These are phyloP conservation scores for Oreochromis niloticus DNA, from an alignment of 2,113 vertebrate genomes.

Conservation along the genomic window DNA sequence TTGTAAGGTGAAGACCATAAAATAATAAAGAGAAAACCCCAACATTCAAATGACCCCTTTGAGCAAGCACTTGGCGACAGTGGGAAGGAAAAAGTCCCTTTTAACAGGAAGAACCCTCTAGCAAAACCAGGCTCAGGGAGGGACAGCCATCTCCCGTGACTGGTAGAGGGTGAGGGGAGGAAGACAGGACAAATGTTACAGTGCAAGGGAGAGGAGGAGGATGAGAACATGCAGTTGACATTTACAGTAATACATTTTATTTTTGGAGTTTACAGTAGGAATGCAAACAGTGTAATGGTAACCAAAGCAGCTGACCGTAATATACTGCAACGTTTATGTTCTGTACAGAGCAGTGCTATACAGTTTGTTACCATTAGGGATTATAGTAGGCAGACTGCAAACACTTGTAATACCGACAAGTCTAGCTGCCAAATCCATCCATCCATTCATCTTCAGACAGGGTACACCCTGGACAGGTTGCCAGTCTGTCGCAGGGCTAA, in stretches of 20 bases:
- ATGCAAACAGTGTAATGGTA: background rate
- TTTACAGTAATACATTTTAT: background rate
- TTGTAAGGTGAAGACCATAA: no score
- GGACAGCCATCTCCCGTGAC: background rate
- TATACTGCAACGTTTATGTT: background rate
- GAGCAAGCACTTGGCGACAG: no score
- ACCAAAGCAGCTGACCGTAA: background rate
- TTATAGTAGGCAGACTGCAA: background rate
- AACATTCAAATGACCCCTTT: no score
- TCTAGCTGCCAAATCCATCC: background rate
- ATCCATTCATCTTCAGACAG: background rate
- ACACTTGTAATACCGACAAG: background rate
- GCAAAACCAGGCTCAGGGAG: background rate
- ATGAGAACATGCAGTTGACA: background rate
- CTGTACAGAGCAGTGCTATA: background rate
- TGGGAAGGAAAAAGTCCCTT: background rate
- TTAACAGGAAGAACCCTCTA: background rate
- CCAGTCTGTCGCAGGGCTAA: background rate
- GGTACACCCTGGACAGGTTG: background rate
- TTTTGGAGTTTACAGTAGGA: background rate
- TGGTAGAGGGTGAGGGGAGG: background rate
- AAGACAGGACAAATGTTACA: background rate
- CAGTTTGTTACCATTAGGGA: background rate
- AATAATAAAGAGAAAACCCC: no score
- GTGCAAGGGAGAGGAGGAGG: background rate